Base-by-base conservation (phyloP, 1,140 invertebrate species). In the Tetragonula clypearis region DNA sequence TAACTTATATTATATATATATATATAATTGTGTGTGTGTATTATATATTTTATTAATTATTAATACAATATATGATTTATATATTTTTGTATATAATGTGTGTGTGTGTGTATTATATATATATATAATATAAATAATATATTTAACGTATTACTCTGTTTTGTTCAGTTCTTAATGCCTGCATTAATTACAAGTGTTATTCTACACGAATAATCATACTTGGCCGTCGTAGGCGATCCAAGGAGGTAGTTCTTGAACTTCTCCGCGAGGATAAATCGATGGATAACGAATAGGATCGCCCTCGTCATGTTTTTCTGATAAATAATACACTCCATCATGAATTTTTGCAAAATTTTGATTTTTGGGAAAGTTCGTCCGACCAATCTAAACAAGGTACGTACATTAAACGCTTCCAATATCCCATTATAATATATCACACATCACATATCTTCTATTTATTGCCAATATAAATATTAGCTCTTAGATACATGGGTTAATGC, bases 211-310 rank as follows among this genome's bases (percentile, higher is more conserved):
- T 71, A 23, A 35, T 71, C 41, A 11, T 84, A 84, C 97, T 94
- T 98, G 96, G 94, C 98, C 97, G 92, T 99, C 98, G 93, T 97
- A 98, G 68, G 97, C 96, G 55, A 99, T 95, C 98, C 98, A 99
- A 1, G 97, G 94, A 1, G 98, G 98, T 65, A 97, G 90, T 88
- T 97, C 96, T 2, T 96, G 95, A 4, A 96, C 96, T 90, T 97
- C 96, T 79, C 97, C 96, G 49, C 96, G 95, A 1, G 96, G 95
- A 94, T 97, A 97, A 87, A 97, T 88, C 0, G 97, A 96, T 0
- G 96, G 96, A 90, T 95, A 95, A 66, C 95, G 91, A 78, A 87
- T 85, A 17, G 88, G 75, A 68, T 91, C 80, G 9, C 88, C 93
- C 84, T 93, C 91, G 60, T 89, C 88, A 26, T 30, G 56, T 88